phyloP scores from a whole-genome alignment of 2,113 vertebrate genomes.

The Sinosuthora webbiana region DNA sequence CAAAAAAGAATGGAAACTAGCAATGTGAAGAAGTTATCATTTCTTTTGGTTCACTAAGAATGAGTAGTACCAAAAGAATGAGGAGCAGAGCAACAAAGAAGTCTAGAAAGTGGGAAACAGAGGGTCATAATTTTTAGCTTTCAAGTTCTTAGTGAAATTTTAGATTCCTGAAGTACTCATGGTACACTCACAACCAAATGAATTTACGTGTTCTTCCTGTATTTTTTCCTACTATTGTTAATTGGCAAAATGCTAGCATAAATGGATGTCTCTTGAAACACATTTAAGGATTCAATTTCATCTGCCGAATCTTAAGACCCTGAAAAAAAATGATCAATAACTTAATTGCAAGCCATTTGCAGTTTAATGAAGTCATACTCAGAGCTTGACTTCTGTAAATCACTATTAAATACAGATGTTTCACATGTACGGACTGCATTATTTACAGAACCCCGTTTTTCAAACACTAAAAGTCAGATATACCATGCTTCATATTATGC shows the following conservation, averaged over 20 bases:
- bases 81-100: background rate
- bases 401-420: background rate
- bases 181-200: background rate
- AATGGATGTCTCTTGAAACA: background rate
- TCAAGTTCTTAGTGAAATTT: background rate
- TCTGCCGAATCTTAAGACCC: background rate
- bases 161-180: background rate
- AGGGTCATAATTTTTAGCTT: background rate
- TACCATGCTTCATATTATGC: background rate
- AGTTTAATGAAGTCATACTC: background rate
- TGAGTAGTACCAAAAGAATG: background rate
- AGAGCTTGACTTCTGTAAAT: background rate
- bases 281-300: background rate
- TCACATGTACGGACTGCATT: background rate
- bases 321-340: background rate
- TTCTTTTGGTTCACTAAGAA: background rate
- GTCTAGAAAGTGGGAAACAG: background rate
- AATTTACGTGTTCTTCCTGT: background rate
- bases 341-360: background rate
- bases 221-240: background rate
- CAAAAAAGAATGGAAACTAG: background rate
- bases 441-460: background rate
- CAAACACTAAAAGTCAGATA: background rate
- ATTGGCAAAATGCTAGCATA: background rate
- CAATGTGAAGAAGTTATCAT: rapidly evolving